Evolutionary conservation across 2,113 vertebrate species (phyloP).

Genomic region (Casuarius casuarius): DNA sequence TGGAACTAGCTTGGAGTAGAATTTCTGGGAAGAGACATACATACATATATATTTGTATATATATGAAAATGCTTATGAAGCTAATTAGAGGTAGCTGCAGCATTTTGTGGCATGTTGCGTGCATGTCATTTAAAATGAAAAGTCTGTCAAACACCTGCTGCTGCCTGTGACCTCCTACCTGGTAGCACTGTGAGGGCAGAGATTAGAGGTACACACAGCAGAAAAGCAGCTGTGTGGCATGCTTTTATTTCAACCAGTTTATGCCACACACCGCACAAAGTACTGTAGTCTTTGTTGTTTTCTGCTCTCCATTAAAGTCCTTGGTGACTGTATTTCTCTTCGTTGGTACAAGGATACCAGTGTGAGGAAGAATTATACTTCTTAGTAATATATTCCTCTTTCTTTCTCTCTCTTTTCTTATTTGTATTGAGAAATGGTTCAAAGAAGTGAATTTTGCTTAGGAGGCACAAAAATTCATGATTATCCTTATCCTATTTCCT

Average conservation of each 20-base stretch:
- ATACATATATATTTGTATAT: not conserved
- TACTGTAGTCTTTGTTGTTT: not conserved
- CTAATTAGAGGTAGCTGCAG: constrained; percentile 20
- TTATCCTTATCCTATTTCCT: not conserved
- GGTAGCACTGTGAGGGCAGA: not conserved
- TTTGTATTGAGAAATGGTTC: not conserved
- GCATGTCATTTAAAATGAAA: constrained; percentile 42
- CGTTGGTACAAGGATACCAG: not conserved
- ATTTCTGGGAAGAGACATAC: not conserved
- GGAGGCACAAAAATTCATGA: not conserved
- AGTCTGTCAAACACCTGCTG: constrained; percentile 61
- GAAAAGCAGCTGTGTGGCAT: constrained; percentile 20
- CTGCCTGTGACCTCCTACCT: constrained; percentile 33
- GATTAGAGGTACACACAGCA: constrained; percentile 18
- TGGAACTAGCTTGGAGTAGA: not conserved
- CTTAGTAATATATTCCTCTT: constrained; percentile 5
- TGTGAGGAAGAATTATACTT: not conserved
- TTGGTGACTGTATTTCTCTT: not conserved
- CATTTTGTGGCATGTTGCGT: constrained; percentile 24
- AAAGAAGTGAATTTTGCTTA: constrained; percentile 3
- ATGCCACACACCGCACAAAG: constrained; percentile 2
- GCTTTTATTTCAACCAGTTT: constrained; percentile 27
- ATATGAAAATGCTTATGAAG: constrained; percentile 17
- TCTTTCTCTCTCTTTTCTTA: not conserved
- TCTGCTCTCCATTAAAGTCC: not conserved